phyloP scores from a whole-genome alignment of 2,113 vertebrate species.

The Mustelus asterias region DNA sequence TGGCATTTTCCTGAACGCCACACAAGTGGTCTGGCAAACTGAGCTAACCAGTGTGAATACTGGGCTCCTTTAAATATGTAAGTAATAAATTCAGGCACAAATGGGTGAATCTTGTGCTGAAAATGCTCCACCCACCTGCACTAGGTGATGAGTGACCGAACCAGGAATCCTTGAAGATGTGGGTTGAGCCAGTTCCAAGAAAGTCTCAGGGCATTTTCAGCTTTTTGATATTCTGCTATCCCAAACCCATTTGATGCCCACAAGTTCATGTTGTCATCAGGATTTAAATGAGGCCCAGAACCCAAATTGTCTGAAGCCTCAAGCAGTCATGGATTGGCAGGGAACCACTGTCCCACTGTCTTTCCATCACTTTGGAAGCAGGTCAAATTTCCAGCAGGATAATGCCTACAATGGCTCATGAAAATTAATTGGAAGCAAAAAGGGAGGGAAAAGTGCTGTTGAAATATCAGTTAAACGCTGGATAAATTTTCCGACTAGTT shows the following conservation, averaged over 20 bases:
- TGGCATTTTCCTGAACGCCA: no score
- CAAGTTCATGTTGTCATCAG: not conserved
- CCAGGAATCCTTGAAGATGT: no score
- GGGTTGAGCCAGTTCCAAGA: no score
- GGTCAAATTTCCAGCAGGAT: not conserved
- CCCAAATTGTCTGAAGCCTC: not conserved
- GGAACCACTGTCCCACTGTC: not conserved
- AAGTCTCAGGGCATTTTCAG: no score
- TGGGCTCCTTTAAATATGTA: no score
- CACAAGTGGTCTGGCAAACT: no score
- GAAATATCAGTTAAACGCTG: not conserved
- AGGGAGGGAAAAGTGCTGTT: not conserved
- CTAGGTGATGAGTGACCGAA: no score
- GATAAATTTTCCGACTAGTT: not conserved
- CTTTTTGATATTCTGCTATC: no score
- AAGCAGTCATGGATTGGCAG: not conserved
- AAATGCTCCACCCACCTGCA: no score
- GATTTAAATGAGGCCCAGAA: not conserved
- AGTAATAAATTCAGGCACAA: no score
- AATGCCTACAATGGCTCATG: not conserved
- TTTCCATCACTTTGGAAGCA: not conserved
- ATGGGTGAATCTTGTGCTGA: no score
- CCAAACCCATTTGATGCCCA: not conserved
- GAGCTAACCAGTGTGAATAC: no score
- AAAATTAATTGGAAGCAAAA: not conserved